Percentiles rank a stretch among this genome's conserved stretches.
Conservation (phyloP, 1,140 invertebrate genomes). For the Myzus persicae region DNA sequence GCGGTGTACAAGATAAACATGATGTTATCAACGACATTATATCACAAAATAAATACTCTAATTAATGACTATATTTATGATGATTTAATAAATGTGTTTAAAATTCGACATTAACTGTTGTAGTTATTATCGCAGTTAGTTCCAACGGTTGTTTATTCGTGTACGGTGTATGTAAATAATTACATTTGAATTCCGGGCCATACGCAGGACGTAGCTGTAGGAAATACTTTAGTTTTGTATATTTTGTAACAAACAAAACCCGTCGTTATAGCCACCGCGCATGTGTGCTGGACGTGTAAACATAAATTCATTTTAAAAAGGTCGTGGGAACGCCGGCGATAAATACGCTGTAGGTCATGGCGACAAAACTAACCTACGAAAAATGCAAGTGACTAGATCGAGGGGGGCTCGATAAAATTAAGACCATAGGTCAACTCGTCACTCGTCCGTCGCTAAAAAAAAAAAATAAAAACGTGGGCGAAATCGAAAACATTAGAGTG, state of each 20-base stretch:
- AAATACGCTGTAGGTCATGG: neutral
- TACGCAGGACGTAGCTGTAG: neutral
- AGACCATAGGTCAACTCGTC: neutral
- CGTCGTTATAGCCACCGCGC: neutral
- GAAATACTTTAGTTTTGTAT: neutral
- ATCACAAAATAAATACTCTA: too few species aligned
- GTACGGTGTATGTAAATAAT: neutral
- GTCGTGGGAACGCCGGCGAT: neutral
- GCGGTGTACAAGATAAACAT: neutral
- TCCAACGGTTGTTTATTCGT: neutral
- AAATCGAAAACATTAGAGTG: neutral
- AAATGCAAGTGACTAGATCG: neutral
- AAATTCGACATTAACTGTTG: neutral
- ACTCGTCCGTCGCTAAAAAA: too few species aligned
- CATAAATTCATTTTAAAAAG: neutral
- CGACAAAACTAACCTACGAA: neutral
- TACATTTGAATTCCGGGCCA: neutral
- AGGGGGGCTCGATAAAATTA: neutral
- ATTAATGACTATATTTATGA: too few species aligned
- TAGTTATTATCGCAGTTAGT: neutral
- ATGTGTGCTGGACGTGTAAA: neutral
- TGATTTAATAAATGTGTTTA: neutral
- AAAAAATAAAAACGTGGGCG: neutral
- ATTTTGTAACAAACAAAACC: neutral
- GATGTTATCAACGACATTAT: neutral